Evolutionary conservation across 2,113 vertebrate genomes (phyloP), one percentile per base, ranked within the genome.

Genomic region (Acanthisitta chloris): DNA sequence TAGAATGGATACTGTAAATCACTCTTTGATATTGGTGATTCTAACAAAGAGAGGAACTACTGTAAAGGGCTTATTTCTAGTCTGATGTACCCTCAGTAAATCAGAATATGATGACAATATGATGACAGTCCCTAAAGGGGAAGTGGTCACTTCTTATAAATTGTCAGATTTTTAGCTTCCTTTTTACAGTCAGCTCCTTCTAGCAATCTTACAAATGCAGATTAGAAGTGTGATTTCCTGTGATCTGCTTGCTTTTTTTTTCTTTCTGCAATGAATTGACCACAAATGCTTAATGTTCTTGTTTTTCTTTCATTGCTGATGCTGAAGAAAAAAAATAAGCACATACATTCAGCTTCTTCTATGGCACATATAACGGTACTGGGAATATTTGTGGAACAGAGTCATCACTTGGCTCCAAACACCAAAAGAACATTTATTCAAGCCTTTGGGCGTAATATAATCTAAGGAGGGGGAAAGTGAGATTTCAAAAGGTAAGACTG

Each of bases 71-170:
- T 84, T 79, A 61, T 88, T 93, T 92, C 65, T 90, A 21, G 18
- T 76, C 69, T 81, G 84, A 78, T 70, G 18, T 43, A 61, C 34
- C 34, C 54, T 86, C 29, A 0, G 57, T 94, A 92, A 95, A 95
- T 95, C 72, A 93, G 76, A 90, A 92, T 86, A 81, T 20, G 64
- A 45, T 86, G 88, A 92, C 90, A 90, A 92, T 86, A 81, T 20
- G 64, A 45, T 86, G 88, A 92, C 90, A 90, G 59, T n/a, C 52
- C 9, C 61, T 95, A 81, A 94, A 94, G 81, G 62, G 66, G 96
- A 96, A 96, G 96, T 54, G 77, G 91, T 67, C 25, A 48, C 38
- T 96, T 90, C 85, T 93, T 94, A 72, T 62, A 94, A 92, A 79
- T 87, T 2, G 6, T 16, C 74, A 84, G 90, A 91, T 95, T 93